These are phyloP conservation scores for Pilophorus perplexus DNA, from an alignment of 2,888 invertebrate genomes.

Conservation along the genomic window DNA sequence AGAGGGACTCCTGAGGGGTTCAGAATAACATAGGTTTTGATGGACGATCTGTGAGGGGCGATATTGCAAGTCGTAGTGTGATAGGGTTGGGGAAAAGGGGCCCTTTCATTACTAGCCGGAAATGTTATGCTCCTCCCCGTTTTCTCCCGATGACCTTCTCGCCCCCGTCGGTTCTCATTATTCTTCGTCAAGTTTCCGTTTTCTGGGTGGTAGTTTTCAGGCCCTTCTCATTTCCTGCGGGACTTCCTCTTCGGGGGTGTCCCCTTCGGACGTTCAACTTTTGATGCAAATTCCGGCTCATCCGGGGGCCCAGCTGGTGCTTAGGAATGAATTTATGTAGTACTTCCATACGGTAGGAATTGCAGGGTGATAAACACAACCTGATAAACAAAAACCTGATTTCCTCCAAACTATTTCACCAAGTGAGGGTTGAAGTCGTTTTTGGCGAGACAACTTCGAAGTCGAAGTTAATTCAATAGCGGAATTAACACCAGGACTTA, in stretches of 20 bases:
- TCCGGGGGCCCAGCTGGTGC: too few species aligned
- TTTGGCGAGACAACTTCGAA: too few species aligned
- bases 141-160: constrained; percentile 19
- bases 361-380: too few species aligned
- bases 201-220: constrained; percentile 22
- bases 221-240: constrained; percentile 27
- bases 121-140: constrained; percentile 30
- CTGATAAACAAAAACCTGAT: too few species aligned
- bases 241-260: neutral
- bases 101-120: constrained; percentile 28
- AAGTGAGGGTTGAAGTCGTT: too few species aligned
- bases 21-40: constrained; percentile 15
- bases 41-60: constrained; percentile 23
- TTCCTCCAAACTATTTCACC: too few species aligned
- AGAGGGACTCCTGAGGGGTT: neutral
- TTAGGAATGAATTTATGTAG: too few species aligned
- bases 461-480: too few species aligned
- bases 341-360: too few species aligned
- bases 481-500: too few species aligned
- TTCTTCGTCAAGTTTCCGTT: constrained; percentile 40
- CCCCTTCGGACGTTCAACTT: neutral
- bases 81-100: constrained; percentile 17
- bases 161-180: constrained; percentile 20
- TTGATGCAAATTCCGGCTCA: constrained; percentile 18
- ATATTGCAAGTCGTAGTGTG: constrained; percentile 15